phyloP scores from a whole-genome alignment of 2,888 invertebrate genomes.

The Scaptomyza cyrtandrae region DNA sequence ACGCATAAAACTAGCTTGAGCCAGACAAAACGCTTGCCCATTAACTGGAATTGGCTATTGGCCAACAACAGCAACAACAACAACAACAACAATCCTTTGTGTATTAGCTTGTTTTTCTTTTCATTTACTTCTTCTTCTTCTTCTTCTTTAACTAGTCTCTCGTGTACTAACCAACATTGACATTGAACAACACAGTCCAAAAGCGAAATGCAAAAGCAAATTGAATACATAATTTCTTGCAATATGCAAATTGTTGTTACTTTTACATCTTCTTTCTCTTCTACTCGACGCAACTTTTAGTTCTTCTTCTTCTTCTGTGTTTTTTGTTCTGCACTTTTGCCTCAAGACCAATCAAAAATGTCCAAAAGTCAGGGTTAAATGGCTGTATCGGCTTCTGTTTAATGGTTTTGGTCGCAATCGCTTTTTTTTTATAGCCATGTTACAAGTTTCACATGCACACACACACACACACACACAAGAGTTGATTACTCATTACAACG shows the following conservation, averaged over 20 bases:
- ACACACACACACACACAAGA: conserved; percentile 30
- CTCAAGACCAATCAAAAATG: conserved; percentile 11
- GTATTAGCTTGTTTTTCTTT: background rate
- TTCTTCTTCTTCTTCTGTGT: background rate
- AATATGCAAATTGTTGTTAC: conserved; percentile 27
- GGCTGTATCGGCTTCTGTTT: conserved; percentile 7
- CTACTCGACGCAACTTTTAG: background rate
- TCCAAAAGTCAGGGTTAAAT: conserved; percentile 30
- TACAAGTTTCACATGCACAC: conserved; percentile 20
- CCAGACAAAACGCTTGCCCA: conserved; percentile 32
- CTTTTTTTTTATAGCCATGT: conserved; percentile 45
- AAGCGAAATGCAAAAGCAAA: conserved; percentile 9
- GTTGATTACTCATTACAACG: conserved; percentile 32
- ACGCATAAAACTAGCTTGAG: conserved; percentile 69
- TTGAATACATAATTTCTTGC: conserved; percentile 30
- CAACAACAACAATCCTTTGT: conserved; percentile 5
- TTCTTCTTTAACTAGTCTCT: conserved; percentile 2
- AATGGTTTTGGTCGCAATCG: conserved; percentile 14
- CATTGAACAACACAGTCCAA: conserved; percentile 1
- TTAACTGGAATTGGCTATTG: conserved; percentile 30
- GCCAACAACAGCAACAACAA: background rate
- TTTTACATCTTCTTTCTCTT: background rate
- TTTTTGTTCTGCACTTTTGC: background rate
- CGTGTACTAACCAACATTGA: background rate
- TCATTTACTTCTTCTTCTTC: background rate